Evolutionary conservation across 2,888 invertebrate genomes (phyloP), one percentile per base, ranked within the genome.

Genomic region (Aproaerema taeniolella): DNA sequence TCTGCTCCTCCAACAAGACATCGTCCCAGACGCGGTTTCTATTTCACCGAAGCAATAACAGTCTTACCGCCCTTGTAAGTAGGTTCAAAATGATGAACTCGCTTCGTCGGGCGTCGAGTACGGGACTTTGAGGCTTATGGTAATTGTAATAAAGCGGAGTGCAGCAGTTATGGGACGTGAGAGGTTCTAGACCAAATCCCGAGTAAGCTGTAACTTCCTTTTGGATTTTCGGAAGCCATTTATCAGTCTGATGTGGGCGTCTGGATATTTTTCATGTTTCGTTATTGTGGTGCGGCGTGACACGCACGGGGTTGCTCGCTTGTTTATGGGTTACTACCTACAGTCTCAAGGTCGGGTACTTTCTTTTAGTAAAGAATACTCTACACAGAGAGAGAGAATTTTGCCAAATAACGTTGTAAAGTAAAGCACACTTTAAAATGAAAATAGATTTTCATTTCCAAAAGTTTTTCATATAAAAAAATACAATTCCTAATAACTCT

Each of bases 151-250:
- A 86, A 86, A 86, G 86, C 85, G 85, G 82, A 86, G 86, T 86
- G 85, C 86, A 82, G 82, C 85, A 85, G 85, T 86, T 86, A 86
- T 85, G 85, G 83, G 76, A 85, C 85, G 85, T 85, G 85, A 85
- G 86, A 86, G 86, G 85, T 83, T 86, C 86, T 85, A 85, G 86
- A 85, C 86, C 82, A 87, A 87, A 87, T 87, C 87, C 87, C 83
- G 71, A 82, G 79, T 87, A 87, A 87, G 87, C 87, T 87, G 86
- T 87, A 86, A 87, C 87, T 87, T 87, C 87, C 87, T 87, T 87
- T 87, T 86, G 87, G 87, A 87, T 87, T 87, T 87, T 87, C 85
- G 87, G 87, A 87, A 87, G 87, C 86, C 87, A 87, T 87, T 87
- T 87, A 87, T 87, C 87, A 87, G 87, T 86, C 83, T 85, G 85